A percentile compares a stretch with the other conserved stretches of the same genome.
phyloP scores from a whole-genome alignment of 2,113 vertebrate species.

The Pyxicephalus adspersus region DNA sequence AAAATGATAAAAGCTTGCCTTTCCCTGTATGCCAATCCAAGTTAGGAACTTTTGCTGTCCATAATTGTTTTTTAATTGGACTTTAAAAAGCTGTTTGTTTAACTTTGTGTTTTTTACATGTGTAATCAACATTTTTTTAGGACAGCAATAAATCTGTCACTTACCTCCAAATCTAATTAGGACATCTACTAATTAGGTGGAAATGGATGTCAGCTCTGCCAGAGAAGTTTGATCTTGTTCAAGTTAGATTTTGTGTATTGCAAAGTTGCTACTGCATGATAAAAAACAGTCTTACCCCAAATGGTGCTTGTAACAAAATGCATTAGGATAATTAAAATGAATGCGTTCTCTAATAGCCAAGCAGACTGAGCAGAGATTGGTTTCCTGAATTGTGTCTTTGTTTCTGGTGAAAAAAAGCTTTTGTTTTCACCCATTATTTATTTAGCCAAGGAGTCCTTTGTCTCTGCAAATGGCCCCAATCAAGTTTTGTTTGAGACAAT shows the following conservation, averaged over 20 bases:
- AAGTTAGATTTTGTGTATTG: constrained; percentile 65
- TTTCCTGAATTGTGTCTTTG: constrained; percentile 87
- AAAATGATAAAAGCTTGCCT: constrained; percentile 4
- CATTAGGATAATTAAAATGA: constrained; percentile 76
- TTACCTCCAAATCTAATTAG: constrained; percentile 91
- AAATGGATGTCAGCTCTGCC: constrained; percentile 72
- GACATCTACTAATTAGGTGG: constrained; percentile 84
- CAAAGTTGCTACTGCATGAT: constrained; percentile 75
- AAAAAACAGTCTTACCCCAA: constrained; percentile 61
- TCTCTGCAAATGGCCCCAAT: constrained; percentile 95
- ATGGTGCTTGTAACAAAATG: constrained; percentile 76
- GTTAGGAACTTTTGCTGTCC: constrained; percentile 51
- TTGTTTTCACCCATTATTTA: constrained; percentile 95
- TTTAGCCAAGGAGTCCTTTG: constrained; percentile 95
- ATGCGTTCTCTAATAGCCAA: constrained; percentile 66
- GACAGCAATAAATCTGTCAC: constrained; percentile 76
- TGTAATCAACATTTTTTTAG: constrained; percentile 79
- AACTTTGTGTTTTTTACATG: constrained; percentile 71
- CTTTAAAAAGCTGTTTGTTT: constrained; percentile 84
- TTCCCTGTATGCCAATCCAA: constrained; percentile 34
- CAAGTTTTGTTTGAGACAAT: constrained; percentile 91
- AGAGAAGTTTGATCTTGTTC: constrained; percentile 65
- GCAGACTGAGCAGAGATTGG: constrained; percentile 75
- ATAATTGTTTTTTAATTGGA: constrained; percentile 63
- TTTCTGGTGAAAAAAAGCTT: constrained; percentile 79